phyloP scores from a whole-genome alignment of 2,797 vertebrate genomes.

The Scolopax rusticola region DNA sequence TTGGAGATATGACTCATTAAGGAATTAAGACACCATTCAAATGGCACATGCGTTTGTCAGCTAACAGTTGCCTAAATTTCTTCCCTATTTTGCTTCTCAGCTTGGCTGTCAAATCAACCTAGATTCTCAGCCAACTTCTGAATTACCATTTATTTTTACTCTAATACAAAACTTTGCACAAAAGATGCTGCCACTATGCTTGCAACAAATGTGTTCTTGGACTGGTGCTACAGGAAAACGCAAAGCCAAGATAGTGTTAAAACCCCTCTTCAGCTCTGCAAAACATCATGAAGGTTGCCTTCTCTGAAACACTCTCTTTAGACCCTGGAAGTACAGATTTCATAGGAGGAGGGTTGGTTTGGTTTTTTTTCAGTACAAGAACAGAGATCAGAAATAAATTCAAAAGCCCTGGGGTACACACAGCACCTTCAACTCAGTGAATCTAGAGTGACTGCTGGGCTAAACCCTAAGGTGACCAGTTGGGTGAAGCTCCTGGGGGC shows the following conservation, averaged over 20 bases:
- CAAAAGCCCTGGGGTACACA: background rate
- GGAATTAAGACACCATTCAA: background rate
- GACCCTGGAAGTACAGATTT: background rate
- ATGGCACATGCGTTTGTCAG: background rate
- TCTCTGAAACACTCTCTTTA: background rate
- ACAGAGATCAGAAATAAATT: background rate
- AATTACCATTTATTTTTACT: slow-evolving; percentile 39
- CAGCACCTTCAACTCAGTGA: background rate
- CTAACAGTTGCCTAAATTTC: background rate
- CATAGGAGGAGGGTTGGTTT: background rate
- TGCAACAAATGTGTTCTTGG: background rate
- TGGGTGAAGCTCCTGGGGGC: background rate
- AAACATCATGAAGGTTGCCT: background rate
- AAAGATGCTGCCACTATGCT: background rate
- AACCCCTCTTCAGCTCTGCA: background rate
- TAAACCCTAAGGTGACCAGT: background rate
- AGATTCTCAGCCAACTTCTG: background rate
- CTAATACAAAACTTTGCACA: background rate
- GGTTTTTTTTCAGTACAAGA: background rate
- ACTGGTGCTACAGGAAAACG: background rate
- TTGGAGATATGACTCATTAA: background rate
- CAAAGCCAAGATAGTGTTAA: background rate
- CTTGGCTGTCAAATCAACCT: background rate
- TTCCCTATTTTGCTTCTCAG: background rate
- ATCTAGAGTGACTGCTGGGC: background rate